phyloP scores from a whole-genome alignment of 1,140 invertebrate genomes.

The Heliconius congener region DNA sequence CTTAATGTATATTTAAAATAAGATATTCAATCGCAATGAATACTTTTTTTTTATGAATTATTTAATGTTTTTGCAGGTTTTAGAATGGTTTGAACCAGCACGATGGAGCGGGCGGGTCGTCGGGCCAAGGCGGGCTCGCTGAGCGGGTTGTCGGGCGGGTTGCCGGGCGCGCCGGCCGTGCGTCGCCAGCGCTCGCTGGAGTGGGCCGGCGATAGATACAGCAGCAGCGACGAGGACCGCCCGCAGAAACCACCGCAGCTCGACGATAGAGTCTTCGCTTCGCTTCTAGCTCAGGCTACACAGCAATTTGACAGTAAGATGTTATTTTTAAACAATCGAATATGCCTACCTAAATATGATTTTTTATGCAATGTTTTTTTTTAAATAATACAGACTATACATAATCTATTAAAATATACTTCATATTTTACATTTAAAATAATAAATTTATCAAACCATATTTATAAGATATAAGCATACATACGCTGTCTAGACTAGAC shows the following conservation, averaged over 20 bases:
- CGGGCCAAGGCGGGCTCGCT: constrained; percentile 73
- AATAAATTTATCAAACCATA: background rate
- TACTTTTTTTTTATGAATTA: background rate
- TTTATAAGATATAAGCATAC: background rate
- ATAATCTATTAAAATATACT: no score
- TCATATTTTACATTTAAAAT: no score
- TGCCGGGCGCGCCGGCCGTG: constrained; percentile 58
- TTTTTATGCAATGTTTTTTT: no score
- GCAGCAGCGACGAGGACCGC: constrained; percentile 84
- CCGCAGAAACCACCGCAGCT: constrained; percentile 80
- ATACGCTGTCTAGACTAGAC: background rate
- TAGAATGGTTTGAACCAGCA: constrained; percentile 61
- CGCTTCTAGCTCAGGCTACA: constrained; percentile 83
- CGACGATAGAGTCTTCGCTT: constrained; percentile 84
- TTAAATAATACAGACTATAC: no score
- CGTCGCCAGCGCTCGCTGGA: constrained; percentile 84
- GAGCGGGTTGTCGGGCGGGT: constrained; percentile 66
- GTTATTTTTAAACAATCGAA: background rate
- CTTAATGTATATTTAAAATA: background rate
- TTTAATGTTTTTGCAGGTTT: constrained; percentile 49
- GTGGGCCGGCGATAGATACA: constrained; percentile 85
- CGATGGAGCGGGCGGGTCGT: constrained; percentile 73
- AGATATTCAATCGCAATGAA: background rate
- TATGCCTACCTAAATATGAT: no score
- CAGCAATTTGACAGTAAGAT: constrained; percentile 83